Base-by-base conservation (phyloP, 1,140 invertebrate genomes). In the Heliconius congener region DNA sequence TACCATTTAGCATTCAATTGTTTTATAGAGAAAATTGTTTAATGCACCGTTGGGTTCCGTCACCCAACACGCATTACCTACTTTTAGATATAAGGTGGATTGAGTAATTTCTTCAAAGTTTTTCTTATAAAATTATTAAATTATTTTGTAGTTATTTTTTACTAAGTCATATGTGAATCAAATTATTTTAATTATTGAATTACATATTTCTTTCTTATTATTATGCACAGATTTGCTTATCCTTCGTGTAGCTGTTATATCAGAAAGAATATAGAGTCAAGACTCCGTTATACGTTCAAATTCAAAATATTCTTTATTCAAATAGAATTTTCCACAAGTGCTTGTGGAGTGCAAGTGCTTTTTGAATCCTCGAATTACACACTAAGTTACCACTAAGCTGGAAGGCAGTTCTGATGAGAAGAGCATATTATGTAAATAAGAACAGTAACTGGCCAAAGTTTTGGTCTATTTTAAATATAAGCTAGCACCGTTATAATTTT, bases 11-110 rank as follows among this genome's bases (percentile, higher is more conserved):
- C 60, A 66, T 66, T 66, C 60, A 66, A 27, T 66, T 30, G 60
- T 66, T 66, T 66, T 66, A 66, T 66, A 66, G 23, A 27, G 60
- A 66, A 66, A 66, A 66, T n/a, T 13, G 60, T 66, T 66, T 66
- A 27, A 66, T 66, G 60, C 60, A 66, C 11, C 23, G 60, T 66
- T 66, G 60, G 23, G 23, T 66, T 66, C 60, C 27, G 60, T 66
- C 60, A 30, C 27, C 60, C 60, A 66, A 66, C 60, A 66, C 60
- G 60, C 60, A 16, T 66, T 66, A 27, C 23, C 23, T 66, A 66
- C 60, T n/a, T 66, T 23, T 57, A 11, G 3, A 16, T n/a, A 16
- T 27, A 66, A 66, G 60, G 23, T 3, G 60, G 27, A 13, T 66
- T 13, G 1, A 66, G 13, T 30, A 6, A 66, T 66, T 30, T 30